Evolutionary conservation across 1,140 invertebrate genomes (phyloP).

Genomic region (Chrysopa pallens): DNA sequence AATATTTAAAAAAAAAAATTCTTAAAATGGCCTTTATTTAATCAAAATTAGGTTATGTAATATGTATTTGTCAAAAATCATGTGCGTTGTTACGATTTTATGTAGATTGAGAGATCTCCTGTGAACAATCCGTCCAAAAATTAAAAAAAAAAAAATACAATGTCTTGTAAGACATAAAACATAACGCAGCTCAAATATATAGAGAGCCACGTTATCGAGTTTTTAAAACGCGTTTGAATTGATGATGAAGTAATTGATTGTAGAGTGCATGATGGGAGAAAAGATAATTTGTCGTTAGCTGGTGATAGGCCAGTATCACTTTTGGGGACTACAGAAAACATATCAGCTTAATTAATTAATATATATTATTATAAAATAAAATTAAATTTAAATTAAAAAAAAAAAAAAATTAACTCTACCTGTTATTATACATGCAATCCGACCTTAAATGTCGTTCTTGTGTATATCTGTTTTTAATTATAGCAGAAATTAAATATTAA

Average conservation of each 20-base stretch:
- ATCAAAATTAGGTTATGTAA: no score
- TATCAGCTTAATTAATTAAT: constrained; percentile 24
- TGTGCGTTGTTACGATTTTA: constrained; percentile 2
- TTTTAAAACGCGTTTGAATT: no score
- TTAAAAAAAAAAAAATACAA: no score
- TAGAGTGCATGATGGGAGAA: constrained; percentile 18
- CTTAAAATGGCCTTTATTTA: no score
- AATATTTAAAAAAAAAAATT: no score
- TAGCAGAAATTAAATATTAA: constrained; percentile 3
- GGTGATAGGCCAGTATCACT: constrained; percentile 9
- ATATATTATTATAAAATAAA: constrained; percentile 6
- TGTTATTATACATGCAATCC: constrained; percentile 26
- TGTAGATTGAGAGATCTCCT: constrained; percentile 12
- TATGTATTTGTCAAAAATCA: neutral
- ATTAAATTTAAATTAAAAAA: neutral
- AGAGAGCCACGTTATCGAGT: constrained; percentile 8
- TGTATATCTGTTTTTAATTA: constrained; percentile 15
- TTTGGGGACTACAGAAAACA: constrained; percentile 23
- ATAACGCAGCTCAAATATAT: constrained; percentile 17
- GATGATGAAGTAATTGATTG: constrained; percentile 1
- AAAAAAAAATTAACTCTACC: constrained; percentile 12
- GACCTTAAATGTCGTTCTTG: constrained; percentile 22
- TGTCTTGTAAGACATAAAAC: constrained; percentile 14
- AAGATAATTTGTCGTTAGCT: constrained; percentile 4
- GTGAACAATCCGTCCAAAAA: constrained; percentile 22